These are phyloP conservation scores for Sebastes glaucus DNA, from an alignment of 2,797 vertebrate genomes.

Conservation along the genomic window DNA sequence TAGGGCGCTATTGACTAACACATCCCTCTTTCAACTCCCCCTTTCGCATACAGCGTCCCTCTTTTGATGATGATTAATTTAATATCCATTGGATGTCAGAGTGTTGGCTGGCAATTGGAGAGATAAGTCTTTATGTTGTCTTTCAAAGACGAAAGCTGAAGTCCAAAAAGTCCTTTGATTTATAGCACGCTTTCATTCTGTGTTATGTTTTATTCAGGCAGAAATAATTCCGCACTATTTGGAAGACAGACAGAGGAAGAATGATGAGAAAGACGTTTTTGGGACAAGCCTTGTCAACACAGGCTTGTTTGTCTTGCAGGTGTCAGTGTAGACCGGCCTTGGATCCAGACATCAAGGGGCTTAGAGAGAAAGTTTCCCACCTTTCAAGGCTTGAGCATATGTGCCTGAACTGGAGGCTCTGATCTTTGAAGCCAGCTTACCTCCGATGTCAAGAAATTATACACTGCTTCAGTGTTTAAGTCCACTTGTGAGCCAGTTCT, in stretches of 20 bases:
- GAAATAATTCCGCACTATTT: conserved; percentile 39
- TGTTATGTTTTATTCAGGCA: conserved; percentile 45
- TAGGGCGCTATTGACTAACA: conserved; percentile 54
- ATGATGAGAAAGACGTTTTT: conserved; percentile 13
- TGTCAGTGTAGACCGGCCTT: conserved; percentile 31
- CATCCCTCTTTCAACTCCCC: conserved; percentile 33
- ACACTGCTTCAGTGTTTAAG: conserved; percentile 37
- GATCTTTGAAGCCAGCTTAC: conserved; percentile 58
- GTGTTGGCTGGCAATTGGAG: conserved; percentile 25
- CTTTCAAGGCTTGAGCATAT: conserved; percentile 48
- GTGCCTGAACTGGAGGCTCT: conserved; percentile 32
- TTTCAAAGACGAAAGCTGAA: conserved; percentile 36
- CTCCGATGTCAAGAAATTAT: conserved; percentile 27
- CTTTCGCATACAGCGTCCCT: conserved; percentile 11
- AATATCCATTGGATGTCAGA: conserved; percentile 49
- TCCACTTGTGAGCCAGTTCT: conserved; percentile 28
- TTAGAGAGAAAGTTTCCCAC: conserved; percentile 59
- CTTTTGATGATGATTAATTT: conserved; percentile 62
- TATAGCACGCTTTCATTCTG: conserved; percentile 25
- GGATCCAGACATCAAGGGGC: conserved; percentile 65
- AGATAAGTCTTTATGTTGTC: conserved; percentile 40
- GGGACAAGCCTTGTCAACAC: conserved; percentile 34
- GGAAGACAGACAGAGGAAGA: neutral
- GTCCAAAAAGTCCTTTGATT: conserved; percentile 46
- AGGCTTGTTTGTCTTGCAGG: conserved; percentile 44